These are phyloP conservation scores for Chaitophorus viminalis DNA, from an alignment of 2,888 invertebrate genomes.

Conservation along the genomic window DNA sequence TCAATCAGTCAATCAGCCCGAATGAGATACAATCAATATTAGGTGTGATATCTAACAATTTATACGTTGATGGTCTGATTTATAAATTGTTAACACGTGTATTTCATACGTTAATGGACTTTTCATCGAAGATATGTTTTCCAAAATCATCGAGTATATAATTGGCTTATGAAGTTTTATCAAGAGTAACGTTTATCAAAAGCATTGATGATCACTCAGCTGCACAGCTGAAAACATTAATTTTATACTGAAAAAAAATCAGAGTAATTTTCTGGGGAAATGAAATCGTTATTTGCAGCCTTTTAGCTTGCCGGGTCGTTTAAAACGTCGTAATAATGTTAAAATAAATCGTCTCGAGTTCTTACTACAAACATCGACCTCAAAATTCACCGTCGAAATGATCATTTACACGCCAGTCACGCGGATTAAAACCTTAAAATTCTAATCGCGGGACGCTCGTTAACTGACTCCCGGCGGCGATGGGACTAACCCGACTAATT, in stretches of 20 bases:
- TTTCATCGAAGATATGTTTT: not conserved
- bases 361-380: not conserved
- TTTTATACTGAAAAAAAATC: not conserved
- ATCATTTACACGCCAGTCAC: conserved; percentile 44
- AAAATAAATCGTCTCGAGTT: conserved; percentile 8
- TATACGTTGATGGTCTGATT: not conserved
- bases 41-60: not conserved
- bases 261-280: not conserved
- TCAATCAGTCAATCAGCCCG: no score
- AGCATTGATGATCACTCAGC: not conserved
- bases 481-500: conserved; percentile 30
- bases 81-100: not conserved
- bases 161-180: not conserved
- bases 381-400: not conserved
- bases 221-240: not conserved
- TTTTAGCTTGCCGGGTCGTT: not conserved
- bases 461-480: conserved; percentile 35
- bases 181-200: not conserved
- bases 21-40: no score
- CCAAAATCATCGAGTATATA: not conserved
- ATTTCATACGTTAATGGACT: not conserved
- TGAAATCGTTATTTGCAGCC: not conserved
- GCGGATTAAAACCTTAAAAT: conserved; percentile 46
- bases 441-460: conserved; percentile 49
- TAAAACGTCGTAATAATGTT: not conserved